phyloP scores from a whole-genome alignment of 30 jellyfish, hydroid and myxozoan species.

The Cassiopea xamachana region DNA sequence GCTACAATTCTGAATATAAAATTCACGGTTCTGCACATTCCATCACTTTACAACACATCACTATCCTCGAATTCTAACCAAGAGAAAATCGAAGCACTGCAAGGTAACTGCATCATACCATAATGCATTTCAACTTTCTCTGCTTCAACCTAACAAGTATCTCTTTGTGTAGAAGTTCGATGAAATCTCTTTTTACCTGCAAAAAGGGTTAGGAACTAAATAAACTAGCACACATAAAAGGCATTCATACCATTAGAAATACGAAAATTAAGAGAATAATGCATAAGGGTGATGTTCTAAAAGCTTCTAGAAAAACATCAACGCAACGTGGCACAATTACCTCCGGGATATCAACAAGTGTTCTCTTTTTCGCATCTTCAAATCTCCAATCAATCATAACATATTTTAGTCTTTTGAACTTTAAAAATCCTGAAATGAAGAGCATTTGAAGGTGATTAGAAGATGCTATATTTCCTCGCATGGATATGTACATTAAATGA shows the following conservation, averaged over 20 bases:
- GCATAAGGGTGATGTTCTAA: too few species aligned
- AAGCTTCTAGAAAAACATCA: neutral
- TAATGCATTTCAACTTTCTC: constrained; percentile 15
- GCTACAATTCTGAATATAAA: too few species aligned
- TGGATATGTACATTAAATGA: neutral
- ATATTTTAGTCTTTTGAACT: constrained; percentile 61
- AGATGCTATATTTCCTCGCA: too few species aligned
- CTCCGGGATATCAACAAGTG: constrained; percentile 76
- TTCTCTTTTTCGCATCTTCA: constrained; percentile 76
- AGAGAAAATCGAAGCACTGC: neutral
- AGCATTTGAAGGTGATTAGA: neutral
- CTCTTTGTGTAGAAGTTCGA: constrained; percentile 55
- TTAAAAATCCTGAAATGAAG: constrained; percentile 46
- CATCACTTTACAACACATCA: too few species aligned
- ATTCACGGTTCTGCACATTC: too few species aligned
- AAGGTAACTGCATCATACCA: neutral
- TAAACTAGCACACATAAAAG: too few species aligned
- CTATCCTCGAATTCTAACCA: neutral
- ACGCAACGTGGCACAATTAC: constrained; percentile 15
- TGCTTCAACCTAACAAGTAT: constrained; percentile 65
- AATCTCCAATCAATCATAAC: constrained; percentile 83
- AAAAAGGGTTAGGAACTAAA: neutral
- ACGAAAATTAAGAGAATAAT: too few species aligned
- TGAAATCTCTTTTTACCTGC: constrained; percentile 55
- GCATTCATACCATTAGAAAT: too few species aligned